Evolutionary conservation across 2,888 invertebrate genomes (phyloP), one percentile per base, ranked within the genome.

Genomic region (Bhutanitis thaidina): DNA sequence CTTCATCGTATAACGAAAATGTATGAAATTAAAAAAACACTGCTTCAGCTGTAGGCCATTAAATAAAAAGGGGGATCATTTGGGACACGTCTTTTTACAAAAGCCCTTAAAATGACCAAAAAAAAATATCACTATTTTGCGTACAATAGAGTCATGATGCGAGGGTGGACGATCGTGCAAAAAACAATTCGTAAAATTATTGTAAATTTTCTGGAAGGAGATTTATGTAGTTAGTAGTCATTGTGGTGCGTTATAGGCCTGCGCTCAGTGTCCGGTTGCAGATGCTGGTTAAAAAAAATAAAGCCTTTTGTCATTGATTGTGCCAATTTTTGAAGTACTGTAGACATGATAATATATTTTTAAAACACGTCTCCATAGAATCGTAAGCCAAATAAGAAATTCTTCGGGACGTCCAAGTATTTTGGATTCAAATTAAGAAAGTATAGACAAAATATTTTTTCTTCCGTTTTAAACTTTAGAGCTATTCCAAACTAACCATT

Each of bases 151-250:
- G 59, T 62, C 72, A 62, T 77, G 77, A 80, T 77, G 87, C 74
- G 87, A 77, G 88, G 89, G 88, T 84, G 88, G 85, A 85, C 82
- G 77, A 80, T 81, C 58, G 54, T 53, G 64, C 58, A 60, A 77
- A 80, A 83, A 75, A 75, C 61, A 58, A 56, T 64, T 68, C 66
- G 73, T 80, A 80, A 83, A 84, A 85, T 86, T 82, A 83, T 85
- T 85, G 83, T 82, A 77, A 77, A 80, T 83, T 82, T 71, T 74
- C 68, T 77, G 74, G 75, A 80, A 77, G 71, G 71, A 79, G 85
- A 88, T 89, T 88, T 87, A 88, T 88, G 82, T 77, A 70, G 64
- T 74, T 73, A 74, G 85, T 75, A 80, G 80, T 74, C 77, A 75
- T 85, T 86, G 87, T 86, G 83, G 83, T 77, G 61, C 71, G 68